Evolutionary conservation across 1,140 invertebrate species (phyloP).

Genomic region (Trichoplusia ni): DNA sequence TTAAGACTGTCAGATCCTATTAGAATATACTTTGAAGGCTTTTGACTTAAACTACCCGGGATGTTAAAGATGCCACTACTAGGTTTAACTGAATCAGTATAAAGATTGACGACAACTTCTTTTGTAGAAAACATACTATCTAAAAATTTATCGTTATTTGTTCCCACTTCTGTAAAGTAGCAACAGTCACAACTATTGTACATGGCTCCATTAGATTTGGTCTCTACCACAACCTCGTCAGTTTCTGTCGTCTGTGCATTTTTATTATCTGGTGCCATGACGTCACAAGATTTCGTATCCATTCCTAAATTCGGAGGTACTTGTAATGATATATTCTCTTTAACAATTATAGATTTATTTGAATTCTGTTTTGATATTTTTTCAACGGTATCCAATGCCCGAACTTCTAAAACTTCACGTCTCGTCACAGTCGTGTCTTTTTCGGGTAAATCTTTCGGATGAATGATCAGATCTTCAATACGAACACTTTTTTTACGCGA

Average conservation of each 20-base stretch:
- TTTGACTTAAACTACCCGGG: too few relatives aligned
- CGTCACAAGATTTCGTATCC: slow-evolving; percentile 56
- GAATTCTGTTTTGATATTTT: slow-evolving; percentile 28
- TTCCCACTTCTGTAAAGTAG: neutral
- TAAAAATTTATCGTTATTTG: neutral
- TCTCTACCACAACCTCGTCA: slow-evolving; percentile 33
- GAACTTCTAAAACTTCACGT: neutral
- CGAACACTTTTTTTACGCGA: slow-evolving; percentile 12
- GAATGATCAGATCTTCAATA: neutral
- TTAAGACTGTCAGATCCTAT: neutral
- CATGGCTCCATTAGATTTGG: slow-evolving; percentile 35
- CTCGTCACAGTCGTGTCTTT: slow-evolving; percentile 33
- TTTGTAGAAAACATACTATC: slow-evolving; percentile 23
- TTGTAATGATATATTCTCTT: slow-evolving; percentile 47
- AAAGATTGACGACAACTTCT: slow-evolving; percentile 31
- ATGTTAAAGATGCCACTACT: neutral
- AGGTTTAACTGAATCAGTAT: neutral
- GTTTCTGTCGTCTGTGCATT: slow-evolving; percentile 43
- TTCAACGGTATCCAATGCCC: neutral
- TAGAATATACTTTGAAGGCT: neutral
- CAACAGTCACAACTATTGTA: slow-evolving; percentile 42
- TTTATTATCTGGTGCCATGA: slow-evolving; percentile 30
- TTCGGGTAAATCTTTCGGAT: slow-evolving; percentile 36
- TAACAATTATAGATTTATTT: slow-evolving; percentile 17
- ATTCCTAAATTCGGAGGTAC: slow-evolving; percentile 37